A percentile compares a stretch with the other conserved stretches of the same genome.
These are phyloP conservation scores for Muntiacus muntjak DNA, from an alignment of 2,113 vertebrate species.

Conservation along the genomic window DNA sequence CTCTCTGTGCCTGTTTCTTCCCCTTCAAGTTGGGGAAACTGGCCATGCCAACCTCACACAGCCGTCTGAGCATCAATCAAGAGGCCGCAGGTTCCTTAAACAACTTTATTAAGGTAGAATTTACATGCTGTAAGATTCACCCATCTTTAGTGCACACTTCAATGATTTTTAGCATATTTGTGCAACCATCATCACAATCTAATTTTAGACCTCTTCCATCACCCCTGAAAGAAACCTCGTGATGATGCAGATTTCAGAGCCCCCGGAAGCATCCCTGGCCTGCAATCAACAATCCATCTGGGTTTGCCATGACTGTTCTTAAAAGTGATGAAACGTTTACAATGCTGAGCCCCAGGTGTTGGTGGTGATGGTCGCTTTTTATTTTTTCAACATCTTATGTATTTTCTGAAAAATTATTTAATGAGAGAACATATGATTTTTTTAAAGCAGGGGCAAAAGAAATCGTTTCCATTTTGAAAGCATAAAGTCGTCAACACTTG, in stretches of 20 bases:
- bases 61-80: background rate
- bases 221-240: background rate
- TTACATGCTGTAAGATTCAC: background rate
- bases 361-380: background rate
- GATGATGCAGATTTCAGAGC: background rate
- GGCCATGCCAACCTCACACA: background rate
- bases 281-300: background rate
- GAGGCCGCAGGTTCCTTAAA: background rate
- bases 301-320: accelerated
- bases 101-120: background rate
- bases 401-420: background rate
- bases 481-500: background rate
- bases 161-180: background rate
- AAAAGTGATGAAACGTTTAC: background rate
- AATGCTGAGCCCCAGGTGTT: background rate
- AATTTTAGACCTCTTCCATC: slow-evolving; percentile 42
- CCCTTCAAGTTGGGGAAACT: background rate
- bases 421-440: background rate
- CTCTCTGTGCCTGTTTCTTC: background rate
- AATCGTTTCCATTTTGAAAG: slow-evolving; percentile 38
- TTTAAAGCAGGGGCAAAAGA: background rate
- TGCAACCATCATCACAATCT: background rate
- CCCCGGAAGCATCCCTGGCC: background rate
- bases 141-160: background rate
- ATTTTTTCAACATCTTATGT: background rate